These are phyloP conservation scores for Cephus sareptanus DNA, from an alignment of 2,888 invertebrate genomes.

Conservation along the genomic window DNA sequence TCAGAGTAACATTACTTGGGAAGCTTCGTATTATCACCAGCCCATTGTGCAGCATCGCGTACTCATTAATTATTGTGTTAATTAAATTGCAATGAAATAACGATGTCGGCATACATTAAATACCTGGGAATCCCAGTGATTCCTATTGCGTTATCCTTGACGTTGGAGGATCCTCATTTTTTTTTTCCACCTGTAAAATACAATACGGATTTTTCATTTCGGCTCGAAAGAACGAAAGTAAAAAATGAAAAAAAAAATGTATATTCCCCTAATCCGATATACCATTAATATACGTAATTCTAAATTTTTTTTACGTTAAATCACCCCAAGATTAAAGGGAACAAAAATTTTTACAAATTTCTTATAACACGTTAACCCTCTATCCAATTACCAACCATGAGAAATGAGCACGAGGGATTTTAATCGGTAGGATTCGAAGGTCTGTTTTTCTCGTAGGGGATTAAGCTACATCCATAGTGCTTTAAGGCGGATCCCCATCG, in stretches of 20 bases:
- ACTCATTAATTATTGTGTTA: conserved; percentile 22
- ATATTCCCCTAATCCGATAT: too few species aligned
- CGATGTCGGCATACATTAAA: background rate
- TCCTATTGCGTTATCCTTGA: background rate
- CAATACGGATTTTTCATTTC: too few species aligned
- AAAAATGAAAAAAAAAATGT: too few species aligned
- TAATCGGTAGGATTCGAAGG: background rate
- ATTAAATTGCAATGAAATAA: conserved; percentile 19
- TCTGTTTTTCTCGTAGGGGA: background rate
- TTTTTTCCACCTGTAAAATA: background rate
- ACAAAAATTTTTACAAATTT: background rate
- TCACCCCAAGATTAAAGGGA: background rate
- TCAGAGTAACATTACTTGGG: background rate
- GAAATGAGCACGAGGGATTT: background rate
- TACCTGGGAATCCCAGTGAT: background rate
- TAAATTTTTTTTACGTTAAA: background rate
- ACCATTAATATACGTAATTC: background rate
- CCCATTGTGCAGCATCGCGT: background rate
- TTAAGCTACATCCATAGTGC: background rate
- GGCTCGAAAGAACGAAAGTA: too few species aligned
- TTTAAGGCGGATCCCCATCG: background rate
- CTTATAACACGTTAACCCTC: background rate
- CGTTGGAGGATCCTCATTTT: background rate
- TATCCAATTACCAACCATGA: background rate
- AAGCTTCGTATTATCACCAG: background rate